Base-by-base conservation (phyloP, 2,888 invertebrate species). In the Caenorhabditis japonica region DNA sequence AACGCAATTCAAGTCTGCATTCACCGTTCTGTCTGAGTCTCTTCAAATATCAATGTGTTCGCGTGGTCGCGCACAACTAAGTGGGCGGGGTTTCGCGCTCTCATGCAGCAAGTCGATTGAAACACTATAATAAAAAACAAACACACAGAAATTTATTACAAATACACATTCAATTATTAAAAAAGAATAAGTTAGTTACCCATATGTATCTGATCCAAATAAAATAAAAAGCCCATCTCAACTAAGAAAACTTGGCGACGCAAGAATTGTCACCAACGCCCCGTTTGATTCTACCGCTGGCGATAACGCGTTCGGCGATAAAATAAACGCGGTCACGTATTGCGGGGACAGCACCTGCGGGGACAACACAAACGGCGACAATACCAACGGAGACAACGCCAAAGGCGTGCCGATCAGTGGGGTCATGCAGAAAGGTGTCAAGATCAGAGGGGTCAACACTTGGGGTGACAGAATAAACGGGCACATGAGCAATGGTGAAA, bases 351-450 rank as follows among this genome's bases (percentile, higher is more conserved):
- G 58, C 25, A 80, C 73, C 19, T 77, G 33, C 0, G 82, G 82
- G 5, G 80, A 75, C 7, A 79, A 33, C 2, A 80, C 72, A 56
- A 80, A 81, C 3, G 81, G 81, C 0, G 79, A 76, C 13, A 81
- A 56, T 17, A 81, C 69, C 34, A 80, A 13, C 10, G 77, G 79
- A 21, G 75, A 41, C 13, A 79, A 36, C 7, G 53, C 21, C 25
- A 69, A 72, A 7, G 79, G 79, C 10, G 66, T 51, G 0, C 64
- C 55, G 33, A 79, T 75, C 38, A 79, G 73, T 0, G 82, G 80
- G n/a, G 75, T 75, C 2, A 82, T 43, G 0, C 58, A 60, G 46
- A 76, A 76, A 1, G 77, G 77, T 10, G 72, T 64, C 8, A 80
- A 49, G 21, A 80, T 75, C 10, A 78, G 43, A 1, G 78, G 77